Base-by-base conservation (phyloP, 2,113 vertebrate species). In the Platycercus adscitus region DNA sequence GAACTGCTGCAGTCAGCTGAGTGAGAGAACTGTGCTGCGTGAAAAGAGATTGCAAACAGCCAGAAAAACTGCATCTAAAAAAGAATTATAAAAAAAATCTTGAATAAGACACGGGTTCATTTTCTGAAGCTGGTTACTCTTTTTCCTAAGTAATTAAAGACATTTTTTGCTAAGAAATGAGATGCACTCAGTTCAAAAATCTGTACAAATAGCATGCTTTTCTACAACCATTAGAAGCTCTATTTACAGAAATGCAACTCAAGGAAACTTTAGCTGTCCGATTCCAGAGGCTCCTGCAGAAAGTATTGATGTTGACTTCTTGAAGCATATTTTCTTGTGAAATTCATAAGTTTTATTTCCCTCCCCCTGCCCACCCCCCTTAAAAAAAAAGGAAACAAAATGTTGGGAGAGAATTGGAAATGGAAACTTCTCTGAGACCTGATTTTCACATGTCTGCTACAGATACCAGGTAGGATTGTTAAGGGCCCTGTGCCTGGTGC, bases 381-480 rank as follows among this genome's bases (percentile, higher is more conserved):
- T 33, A 8, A 58, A 10, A 58, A 58, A 23, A 24, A 23, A 8
- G 13, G 44, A 35, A 86, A 39, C 16, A 72, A 25, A 7, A 4
- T 17, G 7, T 71, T 26, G 3, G 8, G 39, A 68, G 18, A 68
- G 56, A 35, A 35, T 58, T 58, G 33, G n/a, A 58, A 35, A 58
- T n/a, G 70, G 28, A 47, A 77, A 4, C 39, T 65, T 15, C 43
- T 64, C 7, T 0, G 23, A 49, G 46, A 49, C 12, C 29, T 17
- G 17, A n/a, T 23, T 66, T 85, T 71, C 60, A 10, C 4, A 1
- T 20, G 7, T 1, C 0, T 39, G 5, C 25, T 78, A 1, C 11
- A 60, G 43, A 25, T 37, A 11, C 23, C 49, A 41, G 37, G 8
- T 75, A 4, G 41, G 65, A 39, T 47, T 31, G 4, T 50, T 77